phyloP scores from a whole-genome alignment of 2,888 invertebrate species.

The Acleris emargana region DNA sequence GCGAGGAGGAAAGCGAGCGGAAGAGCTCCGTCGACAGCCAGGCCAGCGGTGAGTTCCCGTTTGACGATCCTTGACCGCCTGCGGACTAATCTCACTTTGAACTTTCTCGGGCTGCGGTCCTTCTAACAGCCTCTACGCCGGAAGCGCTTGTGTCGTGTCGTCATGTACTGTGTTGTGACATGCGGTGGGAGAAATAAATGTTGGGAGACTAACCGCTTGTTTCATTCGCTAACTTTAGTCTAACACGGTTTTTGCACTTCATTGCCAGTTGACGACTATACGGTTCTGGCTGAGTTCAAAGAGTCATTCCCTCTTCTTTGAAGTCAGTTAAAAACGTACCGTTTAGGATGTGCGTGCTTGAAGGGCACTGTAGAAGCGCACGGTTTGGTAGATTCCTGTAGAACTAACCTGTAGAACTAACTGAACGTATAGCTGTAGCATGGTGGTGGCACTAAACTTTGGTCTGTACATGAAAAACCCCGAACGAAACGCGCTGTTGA shows the following conservation, averaged over 20 bases:
- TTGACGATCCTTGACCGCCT: conserved; percentile 2
- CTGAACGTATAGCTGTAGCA: too few species aligned
- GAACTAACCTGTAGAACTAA: too few species aligned
- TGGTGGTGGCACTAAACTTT: too few species aligned
- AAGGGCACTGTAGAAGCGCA: too few species aligned
- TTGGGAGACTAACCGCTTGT: conserved; percentile 64
- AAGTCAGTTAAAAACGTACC: too few species aligned
- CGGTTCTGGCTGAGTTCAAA: too few species aligned
- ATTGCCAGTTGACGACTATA: not conserved
- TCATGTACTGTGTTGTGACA: conserved; percentile 15
- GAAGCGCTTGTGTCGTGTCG: not conserved
- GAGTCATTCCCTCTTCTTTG: too few species aligned
- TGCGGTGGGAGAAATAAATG: conserved; percentile 52
- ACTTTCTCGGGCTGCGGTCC: too few species aligned
- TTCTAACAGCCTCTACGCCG: not conserved
- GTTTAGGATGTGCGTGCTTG: too few species aligned
- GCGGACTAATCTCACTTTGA: not conserved
- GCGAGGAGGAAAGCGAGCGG: conserved; percentile 31
- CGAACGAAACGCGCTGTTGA: too few species aligned
- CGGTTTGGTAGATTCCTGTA: too few species aligned
- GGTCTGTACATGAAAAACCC: too few species aligned
- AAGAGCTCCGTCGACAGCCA: conserved; percentile 46
- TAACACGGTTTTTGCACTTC: conserved; percentile 4
- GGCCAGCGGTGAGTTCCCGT: conserved; percentile 54
- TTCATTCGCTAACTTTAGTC: conserved; percentile 54